Evolutionary conservation across 1,140 invertebrate species (phyloP), one percentile per base, ranked within the genome.

Genomic region (Heterodera carotae): DNA sequence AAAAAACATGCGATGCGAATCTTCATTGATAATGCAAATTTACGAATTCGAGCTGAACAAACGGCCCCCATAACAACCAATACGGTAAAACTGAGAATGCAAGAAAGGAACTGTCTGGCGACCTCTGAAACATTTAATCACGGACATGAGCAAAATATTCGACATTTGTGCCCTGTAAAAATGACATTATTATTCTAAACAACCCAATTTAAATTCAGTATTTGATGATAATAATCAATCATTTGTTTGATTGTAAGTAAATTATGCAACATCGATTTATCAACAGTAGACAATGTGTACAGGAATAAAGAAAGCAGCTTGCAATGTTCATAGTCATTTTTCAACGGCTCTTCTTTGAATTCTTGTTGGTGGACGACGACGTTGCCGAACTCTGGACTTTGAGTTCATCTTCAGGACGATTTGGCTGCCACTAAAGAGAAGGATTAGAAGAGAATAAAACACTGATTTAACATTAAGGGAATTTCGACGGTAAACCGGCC

Each of bases 401-500:
- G 25, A 22, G 29, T 34, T 34, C 56, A 31, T 73, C 39, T 53
- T 78, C 48, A 1, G 48, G 31, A 31, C 34, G 10, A 53, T 80
- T 80, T 36, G 78, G 79, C 66, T 80, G 79, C 79, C 79, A 80
- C 79, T 80, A 70, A 80, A 81, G n/a, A 7, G 6, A 78, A 8
- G 48, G 0, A 33, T 34, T 34, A 43, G n/a, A n/a, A 33, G 22
- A 4, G n/a, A 36, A 18, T 36, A 10, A 15, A 39, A 59, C 34
- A 29, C n/a, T 72, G 27, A 71, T 53, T 36, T 59, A 18, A 82
- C 80, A 27, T 82, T 79, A 12, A 83, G 64, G 18, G 83, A 75
- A 78, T 84, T 73, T 4, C 79, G 79, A 53, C 82, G 84, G 43
- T 80, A 84, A 53, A 66, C 66, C 7, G 83, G 84, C 83, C 83